A percentile compares a stretch with the other conserved stretches of the same genome.
Conservation (phyloP, 2,113 vertebrate species). For the Centropus unirufus region DNA sequence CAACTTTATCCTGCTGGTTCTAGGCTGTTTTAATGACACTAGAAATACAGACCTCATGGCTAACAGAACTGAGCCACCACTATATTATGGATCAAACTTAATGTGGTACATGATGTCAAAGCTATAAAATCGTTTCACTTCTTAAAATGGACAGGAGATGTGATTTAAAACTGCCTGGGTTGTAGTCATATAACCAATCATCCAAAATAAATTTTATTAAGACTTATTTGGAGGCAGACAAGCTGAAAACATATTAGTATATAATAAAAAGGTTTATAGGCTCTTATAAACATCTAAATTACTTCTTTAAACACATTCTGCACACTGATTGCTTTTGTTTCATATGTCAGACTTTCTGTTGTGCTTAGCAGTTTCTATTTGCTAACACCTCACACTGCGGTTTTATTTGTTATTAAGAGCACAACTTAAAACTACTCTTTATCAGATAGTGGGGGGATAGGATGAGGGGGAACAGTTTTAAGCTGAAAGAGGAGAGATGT, state of each 20-base stretch:
- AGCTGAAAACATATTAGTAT: conserved; percentile 9
- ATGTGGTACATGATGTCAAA: background rate
- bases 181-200: conserved; percentile 32
- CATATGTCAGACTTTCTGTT: background rate
- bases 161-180: conserved; percentile 9
- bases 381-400: background rate
- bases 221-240: conserved; percentile 1
- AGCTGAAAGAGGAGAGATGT: no score
- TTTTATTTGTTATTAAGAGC: background rate
- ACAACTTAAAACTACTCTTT: background rate
- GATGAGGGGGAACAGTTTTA: no score
- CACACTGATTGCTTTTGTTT: conserved; percentile 28
- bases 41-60: background rate
- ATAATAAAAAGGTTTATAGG: conserved; percentile 23
- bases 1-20: background rate
- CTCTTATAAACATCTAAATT: conserved; percentile 27
- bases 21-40: background rate
- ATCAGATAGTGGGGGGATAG: no score
- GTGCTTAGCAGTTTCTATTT: background rate
- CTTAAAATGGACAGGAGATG: conserved; percentile 16
- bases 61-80: background rate
- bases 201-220: conserved; percentile 39
- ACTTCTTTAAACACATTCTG: background rate
- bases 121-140: background rate
- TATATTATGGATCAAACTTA: background rate